phyloP scores from a whole-genome alignment of 2,113 vertebrate genomes.

The Turdus rufiventris region DNA sequence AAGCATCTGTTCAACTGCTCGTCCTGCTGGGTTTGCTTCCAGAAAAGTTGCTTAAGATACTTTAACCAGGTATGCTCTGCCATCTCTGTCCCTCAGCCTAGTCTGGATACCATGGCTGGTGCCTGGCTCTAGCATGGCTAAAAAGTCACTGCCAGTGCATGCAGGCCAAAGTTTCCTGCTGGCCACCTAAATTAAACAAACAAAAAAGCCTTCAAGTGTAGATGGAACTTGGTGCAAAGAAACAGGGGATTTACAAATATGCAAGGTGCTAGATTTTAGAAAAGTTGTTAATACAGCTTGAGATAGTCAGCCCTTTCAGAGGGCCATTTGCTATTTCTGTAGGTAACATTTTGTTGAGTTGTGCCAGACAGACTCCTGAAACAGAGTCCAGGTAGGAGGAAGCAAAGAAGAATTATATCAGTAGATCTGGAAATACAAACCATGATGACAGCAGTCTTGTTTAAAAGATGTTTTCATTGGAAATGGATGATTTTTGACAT shows the following conservation, averaged over 20 bases:
- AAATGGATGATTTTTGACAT: neutral
- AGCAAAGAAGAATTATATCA: neutral
- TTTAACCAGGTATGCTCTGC: conserved; percentile 75
- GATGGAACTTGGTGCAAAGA: neutral
- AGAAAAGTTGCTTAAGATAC: conserved; percentile 50
- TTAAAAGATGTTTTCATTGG: neutral
- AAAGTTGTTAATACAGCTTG: neutral
- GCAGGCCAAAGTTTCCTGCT: neutral
- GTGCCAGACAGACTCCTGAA: neutral
- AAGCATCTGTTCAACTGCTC: conserved; percentile 51
- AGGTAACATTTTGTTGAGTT: neutral
- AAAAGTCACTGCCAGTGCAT: neutral
- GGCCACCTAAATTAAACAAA: neutral
- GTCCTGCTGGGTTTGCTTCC: conserved; percentile 61
- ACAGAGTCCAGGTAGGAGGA: neutral
- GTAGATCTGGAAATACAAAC: neutral
- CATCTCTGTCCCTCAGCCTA: neutral
- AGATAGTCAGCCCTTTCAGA: neutral
- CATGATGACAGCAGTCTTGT: neutral
- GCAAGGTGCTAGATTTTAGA: neutral
- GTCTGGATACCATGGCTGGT: fast-evolving
- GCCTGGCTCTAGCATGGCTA: neutral
- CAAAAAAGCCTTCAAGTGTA: neutral
- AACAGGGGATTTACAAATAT: neutral
- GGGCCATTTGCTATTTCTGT: neutral